Evolutionary conservation across 2,888 invertebrate species (phyloP), one percentile per base, ranked within the genome.

Genomic region (Acrocyrtus sp.): DNA sequence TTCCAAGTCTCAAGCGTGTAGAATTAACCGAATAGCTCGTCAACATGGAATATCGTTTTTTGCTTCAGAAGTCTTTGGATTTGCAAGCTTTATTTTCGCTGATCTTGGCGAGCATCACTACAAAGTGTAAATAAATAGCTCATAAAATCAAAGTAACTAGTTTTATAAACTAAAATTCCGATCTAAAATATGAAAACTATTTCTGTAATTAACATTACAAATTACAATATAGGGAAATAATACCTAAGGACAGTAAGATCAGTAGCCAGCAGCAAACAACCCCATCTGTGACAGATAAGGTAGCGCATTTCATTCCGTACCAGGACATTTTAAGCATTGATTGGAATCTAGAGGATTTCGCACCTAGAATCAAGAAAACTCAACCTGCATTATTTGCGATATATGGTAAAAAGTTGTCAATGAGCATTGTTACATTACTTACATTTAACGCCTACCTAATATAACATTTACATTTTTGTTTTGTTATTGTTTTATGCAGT

Each of bases 1-100:
- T 75, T 88, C 88, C 68, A 89, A 90, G 75, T 88, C 90, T 22
- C 89, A 92, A 82, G 84, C 94, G 56, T 85, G 91, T 61, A 89
- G 90, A 75, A 89, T 97, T 39, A 92, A 95, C 84, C 87, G 89
- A 29, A 88, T 90, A 48, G 95, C 95, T 82, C 88, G 92, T 12
- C 88, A 90, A 62, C 87, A 88, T 60, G 89, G 89, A 50, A 88
- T 93, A 22, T 92, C 94, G 83, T 95, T 98, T 83, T 92, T 95
- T 81, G 91, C 92, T 80, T 94, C 94, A 0, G 95, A 96, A 85
- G 94, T 96, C 12, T 95, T 93, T 90, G 98, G 98, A 48, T 92
- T 91, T 86, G 93, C 93, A 85, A 98, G 97, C 0, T 98, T 91
- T 84, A 91, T 92, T 83, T 95, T 97, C 84, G 89, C 93, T 15